Percentiles rank a stretch among this genome's conserved stretches.
phyloP scores from a whole-genome alignment of 2,888 invertebrate genomes.

The Meta bourneti region DNA sequence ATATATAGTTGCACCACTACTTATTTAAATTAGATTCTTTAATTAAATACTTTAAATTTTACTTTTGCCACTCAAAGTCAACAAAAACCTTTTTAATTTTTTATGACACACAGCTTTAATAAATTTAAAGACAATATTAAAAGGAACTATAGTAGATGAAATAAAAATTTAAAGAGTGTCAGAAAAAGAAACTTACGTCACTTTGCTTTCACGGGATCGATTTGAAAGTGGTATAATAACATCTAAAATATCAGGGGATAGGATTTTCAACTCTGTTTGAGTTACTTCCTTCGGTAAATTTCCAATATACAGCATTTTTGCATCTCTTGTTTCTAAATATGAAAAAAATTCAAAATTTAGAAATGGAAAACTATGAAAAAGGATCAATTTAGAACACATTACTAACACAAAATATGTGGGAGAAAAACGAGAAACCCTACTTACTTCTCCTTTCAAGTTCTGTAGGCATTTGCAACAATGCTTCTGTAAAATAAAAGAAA shows the following conservation, averaged over 20 bases:
- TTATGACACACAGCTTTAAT: background rate
- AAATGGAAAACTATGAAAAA: background rate
- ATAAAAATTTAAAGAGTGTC: background rate
- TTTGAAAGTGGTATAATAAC: conserved; percentile 13
- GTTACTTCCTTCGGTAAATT: conserved; percentile 46
- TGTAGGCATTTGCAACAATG: too few species aligned
- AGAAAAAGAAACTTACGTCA: conserved; percentile 26
- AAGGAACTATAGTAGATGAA: background rate
- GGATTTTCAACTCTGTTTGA: conserved; percentile 33
- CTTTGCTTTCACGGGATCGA: background rate
- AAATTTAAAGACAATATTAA: background rate
- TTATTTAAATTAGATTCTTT: too few species aligned
- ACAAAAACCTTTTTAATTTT: background rate
- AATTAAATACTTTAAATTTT: background rate
- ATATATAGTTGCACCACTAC: too few species aligned
- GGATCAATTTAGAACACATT: background rate
- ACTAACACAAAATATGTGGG: background rate
- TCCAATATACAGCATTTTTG: conserved; percentile 43
- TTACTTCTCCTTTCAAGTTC: conserved; percentile 6
- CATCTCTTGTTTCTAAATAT: conserved; percentile 49
- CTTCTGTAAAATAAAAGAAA: too few species aligned
- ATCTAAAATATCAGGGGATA: conserved; percentile 57
- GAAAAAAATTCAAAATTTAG: background rate
- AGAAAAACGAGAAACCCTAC: conserved; percentile 11
- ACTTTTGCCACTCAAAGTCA: background rate